A percentile compares a stretch with the other conserved stretches of the same genome.
phyloP scores from a whole-genome alignment of 2,797 vertebrate genomes.

The Alcedo quadribrachys region DNA sequence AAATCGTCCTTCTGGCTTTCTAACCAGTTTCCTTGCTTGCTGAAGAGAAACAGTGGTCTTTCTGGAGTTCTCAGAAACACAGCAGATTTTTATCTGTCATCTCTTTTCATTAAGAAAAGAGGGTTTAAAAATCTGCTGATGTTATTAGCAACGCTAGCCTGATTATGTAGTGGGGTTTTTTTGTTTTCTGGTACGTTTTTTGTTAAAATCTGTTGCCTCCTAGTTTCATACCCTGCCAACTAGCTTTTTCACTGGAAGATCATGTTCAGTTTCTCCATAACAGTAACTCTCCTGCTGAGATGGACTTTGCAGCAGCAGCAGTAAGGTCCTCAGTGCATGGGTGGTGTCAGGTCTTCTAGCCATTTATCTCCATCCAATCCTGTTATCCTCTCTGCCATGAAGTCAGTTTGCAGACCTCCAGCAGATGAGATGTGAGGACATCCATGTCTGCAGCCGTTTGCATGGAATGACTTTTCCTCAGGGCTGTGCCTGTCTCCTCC shows the following conservation, averaged over 20 bases:
- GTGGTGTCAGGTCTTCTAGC: accelerated
- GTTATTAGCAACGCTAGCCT: not conserved
- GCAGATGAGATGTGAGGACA: not conserved
- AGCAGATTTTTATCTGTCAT: not conserved
- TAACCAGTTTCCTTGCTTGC: not conserved
- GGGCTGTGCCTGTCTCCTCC: not conserved
- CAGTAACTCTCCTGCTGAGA: accelerated
- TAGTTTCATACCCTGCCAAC: not conserved
- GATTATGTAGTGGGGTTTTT: not conserved
- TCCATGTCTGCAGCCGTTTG: not conserved
- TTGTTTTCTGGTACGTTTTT: not conserved
- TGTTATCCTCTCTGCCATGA: not conserved
- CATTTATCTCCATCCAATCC: not conserved
- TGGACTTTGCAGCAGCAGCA: not conserved
- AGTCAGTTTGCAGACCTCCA: not conserved
- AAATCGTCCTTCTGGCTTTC: not conserved
- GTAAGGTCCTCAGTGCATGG: not conserved
- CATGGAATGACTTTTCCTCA: not conserved
- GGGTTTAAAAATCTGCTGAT: not conserved
- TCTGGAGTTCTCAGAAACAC: not conserved
- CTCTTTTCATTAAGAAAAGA: not conserved
- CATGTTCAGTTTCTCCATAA: not conserved
- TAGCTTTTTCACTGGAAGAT: not conserved
- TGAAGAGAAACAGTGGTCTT: not conserved
- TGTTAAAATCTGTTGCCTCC: not conserved